Evolutionary conservation across 2,113 vertebrate genomes (phyloP).

Genomic region (Cinclus cinclus): DNA sequence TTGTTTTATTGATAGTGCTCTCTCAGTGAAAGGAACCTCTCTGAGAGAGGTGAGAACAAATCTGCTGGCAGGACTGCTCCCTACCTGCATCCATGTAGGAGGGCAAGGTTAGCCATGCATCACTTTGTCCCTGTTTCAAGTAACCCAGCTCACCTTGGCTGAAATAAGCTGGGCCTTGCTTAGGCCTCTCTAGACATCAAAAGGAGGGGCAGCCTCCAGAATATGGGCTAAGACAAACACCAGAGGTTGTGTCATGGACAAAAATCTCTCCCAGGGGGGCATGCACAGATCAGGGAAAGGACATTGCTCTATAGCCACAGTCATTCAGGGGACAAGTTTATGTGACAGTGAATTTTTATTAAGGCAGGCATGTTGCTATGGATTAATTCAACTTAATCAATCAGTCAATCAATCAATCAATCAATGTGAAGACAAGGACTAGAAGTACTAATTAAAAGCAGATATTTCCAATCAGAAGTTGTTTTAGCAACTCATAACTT

Average conservation of each 20-base stretch:
- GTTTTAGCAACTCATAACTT: not conserved
- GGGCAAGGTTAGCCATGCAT: not conserved
- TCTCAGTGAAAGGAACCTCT: not conserved
- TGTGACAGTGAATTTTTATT: not conserved
- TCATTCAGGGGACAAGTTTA: not conserved
- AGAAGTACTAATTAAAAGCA: slow-evolving; percentile 7
- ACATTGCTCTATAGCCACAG: not conserved
- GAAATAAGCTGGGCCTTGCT: not conserved
- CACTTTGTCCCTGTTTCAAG: not conserved
- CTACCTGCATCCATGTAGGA: not conserved
- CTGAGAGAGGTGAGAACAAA: not conserved
- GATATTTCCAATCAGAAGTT: not conserved
- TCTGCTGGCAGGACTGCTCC: not conserved
- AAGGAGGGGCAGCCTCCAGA: not conserved
- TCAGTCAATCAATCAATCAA: not conserved
- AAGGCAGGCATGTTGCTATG: not conserved
- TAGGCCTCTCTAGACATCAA: not conserved
- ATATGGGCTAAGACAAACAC: not conserved
- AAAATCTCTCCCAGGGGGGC: not conserved
- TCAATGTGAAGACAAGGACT: not conserved
- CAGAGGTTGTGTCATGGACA: not conserved
- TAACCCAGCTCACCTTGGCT: not conserved
- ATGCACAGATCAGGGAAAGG: not conserved
- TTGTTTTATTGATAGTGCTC: not conserved
- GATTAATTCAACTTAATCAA: not conserved